phyloP scores from a whole-genome alignment of 2,113 vertebrate species.

The Saiga tatarica region DNA sequence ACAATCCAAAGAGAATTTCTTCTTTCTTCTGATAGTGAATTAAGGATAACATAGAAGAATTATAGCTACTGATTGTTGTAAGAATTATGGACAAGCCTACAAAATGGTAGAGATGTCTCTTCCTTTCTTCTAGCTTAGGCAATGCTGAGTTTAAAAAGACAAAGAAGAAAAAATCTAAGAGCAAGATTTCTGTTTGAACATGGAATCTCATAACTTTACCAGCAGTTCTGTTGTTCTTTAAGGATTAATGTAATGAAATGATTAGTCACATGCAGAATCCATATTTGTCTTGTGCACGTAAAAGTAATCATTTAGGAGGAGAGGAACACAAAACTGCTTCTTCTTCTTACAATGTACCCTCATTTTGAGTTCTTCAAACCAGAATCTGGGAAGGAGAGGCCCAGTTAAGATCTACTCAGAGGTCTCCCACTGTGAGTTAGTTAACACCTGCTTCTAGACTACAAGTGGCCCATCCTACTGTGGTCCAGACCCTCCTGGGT shows the following conservation, averaged over 20 bases:
- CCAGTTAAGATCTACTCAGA: neutral
- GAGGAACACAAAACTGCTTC: neutral
- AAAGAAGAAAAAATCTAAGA: neutral
- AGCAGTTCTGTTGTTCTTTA: neutral
- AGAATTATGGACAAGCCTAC: neutral
- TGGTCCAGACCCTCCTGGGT: neutral
- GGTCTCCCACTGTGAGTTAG: neutral
- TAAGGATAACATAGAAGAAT: neutral
- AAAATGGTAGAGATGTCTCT: neutral
- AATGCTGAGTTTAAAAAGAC: neutral
- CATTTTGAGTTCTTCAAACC: neutral
- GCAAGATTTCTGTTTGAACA: neutral
- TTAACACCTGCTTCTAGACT: neutral
- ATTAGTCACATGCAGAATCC: neutral
- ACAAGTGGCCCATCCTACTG: neutral
- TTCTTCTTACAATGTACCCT: neutral
- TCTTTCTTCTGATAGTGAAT: neutral
- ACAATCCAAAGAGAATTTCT: neutral
- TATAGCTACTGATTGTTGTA: neutral
- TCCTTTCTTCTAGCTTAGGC: neutral
- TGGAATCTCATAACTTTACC: neutral
- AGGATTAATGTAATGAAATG: neutral
- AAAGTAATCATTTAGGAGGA: neutral
- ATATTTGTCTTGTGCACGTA: neutral
- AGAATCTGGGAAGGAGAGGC: neutral